These are phyloP conservation scores for Spinus pinus DNA, from an alignment of 2,797 vertebrate species.

Conservation along the genomic window DNA sequence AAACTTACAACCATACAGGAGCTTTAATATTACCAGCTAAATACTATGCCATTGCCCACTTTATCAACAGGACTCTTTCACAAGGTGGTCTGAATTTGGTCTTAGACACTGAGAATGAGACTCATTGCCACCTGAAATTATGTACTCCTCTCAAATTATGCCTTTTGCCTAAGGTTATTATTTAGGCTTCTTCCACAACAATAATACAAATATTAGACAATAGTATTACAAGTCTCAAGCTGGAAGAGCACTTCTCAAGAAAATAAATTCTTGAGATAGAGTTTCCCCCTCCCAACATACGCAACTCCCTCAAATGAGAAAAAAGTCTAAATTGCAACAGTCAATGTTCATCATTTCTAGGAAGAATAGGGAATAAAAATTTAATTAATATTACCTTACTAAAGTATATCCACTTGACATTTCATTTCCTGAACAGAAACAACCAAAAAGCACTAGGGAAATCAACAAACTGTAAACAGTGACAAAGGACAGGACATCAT, in stretches of 20 bases:
- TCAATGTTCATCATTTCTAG: not conserved
- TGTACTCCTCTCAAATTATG: not conserved
- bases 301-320: not conserved
- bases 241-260: not conserved
- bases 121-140: not conserved
- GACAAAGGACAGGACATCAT: not conserved
- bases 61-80: not conserved
- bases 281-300: not conserved
- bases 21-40: not conserved
- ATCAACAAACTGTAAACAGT: constrained; percentile 45
- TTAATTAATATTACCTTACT: not conserved
- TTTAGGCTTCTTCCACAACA: not conserved
- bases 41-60: not conserved
- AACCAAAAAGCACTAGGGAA: constrained; percentile 31
- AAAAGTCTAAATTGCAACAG: not conserved
- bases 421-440: constrained; percentile 7
- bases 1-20: not conserved
- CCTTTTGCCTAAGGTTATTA: not conserved
- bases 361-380: not conserved
- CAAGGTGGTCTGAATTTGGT: not conserved
- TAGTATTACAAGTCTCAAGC: not conserved
- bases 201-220: not conserved
- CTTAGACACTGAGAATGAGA: not conserved
- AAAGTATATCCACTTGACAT: not conserved
- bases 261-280: not conserved